These are phyloP conservation scores for Hydrolagus affinis DNA, from an alignment of 2,113 vertebrate genomes.

Conservation along the genomic window DNA sequence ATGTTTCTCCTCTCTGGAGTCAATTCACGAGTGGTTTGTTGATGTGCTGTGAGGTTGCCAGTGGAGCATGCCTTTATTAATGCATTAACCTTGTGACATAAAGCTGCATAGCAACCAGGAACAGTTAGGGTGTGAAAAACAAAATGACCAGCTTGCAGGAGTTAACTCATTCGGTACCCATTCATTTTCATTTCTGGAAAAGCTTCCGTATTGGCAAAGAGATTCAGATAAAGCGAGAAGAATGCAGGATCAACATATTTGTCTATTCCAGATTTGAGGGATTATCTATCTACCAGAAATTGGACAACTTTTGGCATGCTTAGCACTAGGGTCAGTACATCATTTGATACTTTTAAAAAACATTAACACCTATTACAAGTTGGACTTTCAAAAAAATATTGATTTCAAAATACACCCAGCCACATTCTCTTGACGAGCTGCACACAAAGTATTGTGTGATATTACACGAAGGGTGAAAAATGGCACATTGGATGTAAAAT, in stretches of 20 bases:
- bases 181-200: neutral
- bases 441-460: too few relatives aligned
- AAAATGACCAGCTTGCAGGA: slow-evolving; percentile 5
- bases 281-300: neutral
- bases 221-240: neutral
- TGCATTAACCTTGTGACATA: slow-evolving; percentile 12
- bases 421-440: too few relatives aligned
- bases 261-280: neutral
- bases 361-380: neutral
- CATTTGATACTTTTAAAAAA: neutral
- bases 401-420: too few relatives aligned
- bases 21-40: neutral
- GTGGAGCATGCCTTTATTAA: slow-evolving; percentile 24
- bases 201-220: neutral
- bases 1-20: slow-evolving; percentile 5
- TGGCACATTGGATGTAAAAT: neutral
- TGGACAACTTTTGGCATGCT: neutral
- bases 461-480: too few relatives aligned
- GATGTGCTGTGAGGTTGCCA: slow-evolving; percentile 2
- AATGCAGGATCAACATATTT: neutral
- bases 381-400: neutral
- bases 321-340: neutral
- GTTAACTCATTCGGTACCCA: slow-evolving; percentile 10
- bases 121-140: neutral
- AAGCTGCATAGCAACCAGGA: slow-evolving; percentile 5